Evolutionary conservation across 2,888 invertebrate species (phyloP).

Genomic region (Oxyteleia sp.): DNA sequence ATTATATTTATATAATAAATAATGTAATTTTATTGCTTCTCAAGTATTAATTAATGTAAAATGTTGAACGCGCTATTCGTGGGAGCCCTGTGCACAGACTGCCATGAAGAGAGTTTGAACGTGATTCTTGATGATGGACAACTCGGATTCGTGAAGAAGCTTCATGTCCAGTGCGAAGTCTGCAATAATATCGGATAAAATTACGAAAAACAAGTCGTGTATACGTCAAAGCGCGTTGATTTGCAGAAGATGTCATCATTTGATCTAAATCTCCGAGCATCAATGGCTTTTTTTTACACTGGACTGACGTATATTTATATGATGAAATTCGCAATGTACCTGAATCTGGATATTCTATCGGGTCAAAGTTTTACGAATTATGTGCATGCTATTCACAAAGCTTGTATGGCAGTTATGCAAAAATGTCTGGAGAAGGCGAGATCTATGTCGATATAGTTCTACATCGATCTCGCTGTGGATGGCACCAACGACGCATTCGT

Average conservation of each 20-base stretch:
- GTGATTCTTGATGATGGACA: background rate
- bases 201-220: background rate
- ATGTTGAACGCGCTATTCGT: too few relatives aligned
- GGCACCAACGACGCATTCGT: too few relatives aligned
- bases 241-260: background rate
- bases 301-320: background rate
- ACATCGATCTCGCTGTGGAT: too few relatives aligned
- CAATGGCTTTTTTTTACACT: background rate
- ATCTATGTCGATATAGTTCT: slow-evolving; percentile 16
- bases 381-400: background rate
- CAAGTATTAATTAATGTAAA: too few relatives aligned
- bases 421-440: slow-evolving; percentile 24
- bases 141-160: background rate
- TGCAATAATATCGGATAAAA: background rate
- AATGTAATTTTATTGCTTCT: too few relatives aligned
- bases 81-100: background rate
- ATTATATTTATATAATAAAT: too few relatives aligned
- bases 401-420: background rate
- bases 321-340: slow-evolving; percentile 5
- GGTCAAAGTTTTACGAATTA: background rate
- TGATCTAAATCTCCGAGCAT: background rate
- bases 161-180: slow-evolving; percentile 1
- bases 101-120: background rate
- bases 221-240: slow-evolving; percentile 4
- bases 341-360: background rate